Evolutionary conservation across 2,113 vertebrate species (phyloP).

Genomic region (Ochotona curzoniae): DNA sequence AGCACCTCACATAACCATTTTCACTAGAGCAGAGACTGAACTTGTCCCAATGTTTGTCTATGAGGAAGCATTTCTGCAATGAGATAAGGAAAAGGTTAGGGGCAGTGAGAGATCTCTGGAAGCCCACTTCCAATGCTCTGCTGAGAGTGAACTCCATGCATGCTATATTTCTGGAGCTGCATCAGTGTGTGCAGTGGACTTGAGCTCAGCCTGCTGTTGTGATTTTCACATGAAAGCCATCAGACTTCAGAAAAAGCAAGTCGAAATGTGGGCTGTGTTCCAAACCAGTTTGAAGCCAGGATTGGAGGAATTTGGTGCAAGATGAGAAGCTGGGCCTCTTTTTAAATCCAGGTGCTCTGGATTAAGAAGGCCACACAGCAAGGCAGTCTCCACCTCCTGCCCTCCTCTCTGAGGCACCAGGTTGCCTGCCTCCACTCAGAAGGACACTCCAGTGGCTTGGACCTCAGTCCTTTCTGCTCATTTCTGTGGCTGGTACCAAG

Average conservation of each 20-base stretch:
- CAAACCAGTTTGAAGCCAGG: background rate
- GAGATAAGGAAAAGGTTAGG: background rate
- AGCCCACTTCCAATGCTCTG: background rate
- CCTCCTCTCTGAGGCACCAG: background rate
- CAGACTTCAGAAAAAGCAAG: background rate
- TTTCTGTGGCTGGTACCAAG: background rate
- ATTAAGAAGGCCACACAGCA: background rate
- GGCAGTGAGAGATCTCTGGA: background rate
- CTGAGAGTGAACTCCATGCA: background rate
- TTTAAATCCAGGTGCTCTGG: background rate
- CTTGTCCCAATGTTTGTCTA: background rate
- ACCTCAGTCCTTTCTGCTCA: background rate
- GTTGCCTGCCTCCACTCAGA: background rate
- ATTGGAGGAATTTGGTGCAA: background rate
- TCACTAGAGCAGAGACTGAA: background rate
- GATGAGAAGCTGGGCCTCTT: background rate
- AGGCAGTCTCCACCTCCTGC: background rate
- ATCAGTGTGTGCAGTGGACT: background rate
- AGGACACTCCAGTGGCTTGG: background rate
- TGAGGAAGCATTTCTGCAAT: background rate
- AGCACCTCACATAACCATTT: background rate
- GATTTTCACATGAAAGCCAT: background rate
- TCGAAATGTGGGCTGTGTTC: background rate
- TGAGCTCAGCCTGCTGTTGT: background rate
- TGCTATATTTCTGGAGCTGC: background rate